Conservation (phyloP, 1,140 invertebrate genomes). For the Drosophila athabasca region DNA sequence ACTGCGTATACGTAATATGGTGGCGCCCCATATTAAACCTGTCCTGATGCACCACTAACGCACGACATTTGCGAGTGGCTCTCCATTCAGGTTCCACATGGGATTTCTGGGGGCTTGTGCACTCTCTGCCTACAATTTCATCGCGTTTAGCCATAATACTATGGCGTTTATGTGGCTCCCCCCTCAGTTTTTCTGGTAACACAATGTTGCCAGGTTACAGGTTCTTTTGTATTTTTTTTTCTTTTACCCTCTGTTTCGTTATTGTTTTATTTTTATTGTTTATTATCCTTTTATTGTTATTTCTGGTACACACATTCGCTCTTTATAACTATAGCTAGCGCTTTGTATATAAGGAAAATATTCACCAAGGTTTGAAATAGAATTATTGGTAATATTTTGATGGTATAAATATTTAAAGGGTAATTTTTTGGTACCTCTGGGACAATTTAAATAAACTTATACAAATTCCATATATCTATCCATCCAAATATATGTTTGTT, state of each 20-base stretch:
- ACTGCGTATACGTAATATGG: slow-evolving; percentile 62
- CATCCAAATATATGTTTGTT: no score
- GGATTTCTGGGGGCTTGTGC: background rate
- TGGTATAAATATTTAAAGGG: no score
- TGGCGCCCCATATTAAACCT: slow-evolving; percentile 41
- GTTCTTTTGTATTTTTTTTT: slow-evolving; percentile 39
- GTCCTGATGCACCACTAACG: slow-evolving; percentile 20
- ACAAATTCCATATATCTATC: no score
- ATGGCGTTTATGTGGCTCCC: slow-evolving; percentile 44
- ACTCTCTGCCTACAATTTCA: slow-evolving; percentile 9
- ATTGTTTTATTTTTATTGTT: slow-evolving; percentile 55
- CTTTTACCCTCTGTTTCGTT: background rate
- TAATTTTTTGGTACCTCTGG: no score
- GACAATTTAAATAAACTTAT: no score
- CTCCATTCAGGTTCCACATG: slow-evolving; percentile 6
- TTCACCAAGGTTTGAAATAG: slow-evolving; percentile 28
- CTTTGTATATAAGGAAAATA: background rate
- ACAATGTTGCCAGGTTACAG: slow-evolving; percentile 46
- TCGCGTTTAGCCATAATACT: slow-evolving; percentile 37
- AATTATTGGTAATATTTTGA: background rate
- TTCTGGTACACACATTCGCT: slow-evolving; percentile 34
- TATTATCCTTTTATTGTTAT: slow-evolving; percentile 58
- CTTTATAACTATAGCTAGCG: background rate
- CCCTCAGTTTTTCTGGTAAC: background rate
- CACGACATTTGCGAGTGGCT: slow-evolving; percentile 26